These are phyloP conservation scores for Alectura lathami DNA, from an alignment of 2,113 vertebrate genomes.

Conservation along the genomic window DNA sequence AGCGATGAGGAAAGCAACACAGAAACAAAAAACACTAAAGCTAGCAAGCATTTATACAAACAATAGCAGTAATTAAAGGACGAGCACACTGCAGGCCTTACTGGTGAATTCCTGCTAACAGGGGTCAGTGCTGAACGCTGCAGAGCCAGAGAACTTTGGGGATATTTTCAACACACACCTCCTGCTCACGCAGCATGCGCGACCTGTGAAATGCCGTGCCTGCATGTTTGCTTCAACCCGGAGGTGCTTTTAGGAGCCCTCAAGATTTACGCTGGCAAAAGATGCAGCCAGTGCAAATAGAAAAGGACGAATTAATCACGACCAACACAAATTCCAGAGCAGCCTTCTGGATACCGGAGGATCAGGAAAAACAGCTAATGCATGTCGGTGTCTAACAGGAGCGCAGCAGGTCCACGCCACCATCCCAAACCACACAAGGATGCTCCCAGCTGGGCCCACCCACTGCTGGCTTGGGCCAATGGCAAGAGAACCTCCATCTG, in stretches of 20 bases:
- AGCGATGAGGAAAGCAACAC: background rate
- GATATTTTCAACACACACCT: background rate
- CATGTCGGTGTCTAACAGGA: background rate
- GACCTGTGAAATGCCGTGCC: accelerated
- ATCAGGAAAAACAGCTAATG: background rate
- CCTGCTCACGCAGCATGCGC: accelerated
- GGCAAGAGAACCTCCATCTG: background rate
- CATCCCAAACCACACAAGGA: background rate
- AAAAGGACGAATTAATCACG: background rate
- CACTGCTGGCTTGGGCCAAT: accelerated
- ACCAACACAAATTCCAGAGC: background rate
- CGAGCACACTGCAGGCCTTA: background rate
- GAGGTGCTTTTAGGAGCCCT: background rate
- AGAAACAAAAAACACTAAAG: background rate
- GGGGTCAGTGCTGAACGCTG: background rate
- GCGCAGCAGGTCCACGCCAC: accelerated
- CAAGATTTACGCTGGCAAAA: background rate
- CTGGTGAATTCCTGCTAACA: background rate
- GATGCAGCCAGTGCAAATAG: background rate
- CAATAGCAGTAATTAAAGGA: background rate
- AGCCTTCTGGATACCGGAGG: accelerated
- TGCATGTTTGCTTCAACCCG: background rate
- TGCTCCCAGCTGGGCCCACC: background rate
- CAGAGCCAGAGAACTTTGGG: background rate
- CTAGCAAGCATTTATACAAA: background rate